Conservation (phyloP, 2,797 vertebrate genomes). For the Botia kubotai region DNA sequence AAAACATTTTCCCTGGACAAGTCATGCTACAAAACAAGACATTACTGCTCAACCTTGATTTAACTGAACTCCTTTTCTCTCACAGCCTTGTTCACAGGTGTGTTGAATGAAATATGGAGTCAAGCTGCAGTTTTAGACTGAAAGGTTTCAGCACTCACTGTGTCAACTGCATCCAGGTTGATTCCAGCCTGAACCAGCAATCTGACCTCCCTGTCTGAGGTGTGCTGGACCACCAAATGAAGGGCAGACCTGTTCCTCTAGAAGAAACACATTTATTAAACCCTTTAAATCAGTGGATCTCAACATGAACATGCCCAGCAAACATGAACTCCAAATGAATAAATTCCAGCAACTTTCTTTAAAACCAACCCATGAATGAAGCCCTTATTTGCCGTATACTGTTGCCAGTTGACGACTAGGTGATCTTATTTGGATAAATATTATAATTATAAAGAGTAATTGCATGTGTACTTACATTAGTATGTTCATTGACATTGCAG, state of each 20-base stretch:
- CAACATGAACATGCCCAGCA: too few species aligned
- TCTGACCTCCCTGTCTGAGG: conserved; percentile 74
- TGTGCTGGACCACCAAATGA: conserved; percentile 79
- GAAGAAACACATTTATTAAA: conserved; percentile 8
- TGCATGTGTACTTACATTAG: conserved; percentile 73
- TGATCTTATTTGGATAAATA: too few species aligned
- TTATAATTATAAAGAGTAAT: neutral
- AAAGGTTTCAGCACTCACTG: conserved; percentile 72
- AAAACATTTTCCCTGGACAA: too few species aligned
- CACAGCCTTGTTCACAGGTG: neutral
- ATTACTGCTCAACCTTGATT: too few species aligned
- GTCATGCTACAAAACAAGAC: too few species aligned
- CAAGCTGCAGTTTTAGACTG: neutral
- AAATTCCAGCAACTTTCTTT: too few species aligned
- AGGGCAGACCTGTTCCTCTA: conserved; percentile 86
- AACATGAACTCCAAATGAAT: too few species aligned
- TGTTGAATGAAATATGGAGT: neutral
- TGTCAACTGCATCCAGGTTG: conserved; percentile 75
- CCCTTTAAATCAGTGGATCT: too few species aligned
- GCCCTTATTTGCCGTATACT: too few species aligned
- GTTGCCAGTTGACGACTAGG: too few species aligned
- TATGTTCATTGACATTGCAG: conserved; percentile 80
- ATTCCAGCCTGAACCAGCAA: conserved; percentile 81
- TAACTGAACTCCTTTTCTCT: too few species aligned
- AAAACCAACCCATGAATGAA: too few species aligned